Percentiles rank a stretch among this genome's conserved stretches.
phyloP scores from a whole-genome alignment of 2,113 vertebrate species.

The Chascanopsetta lugubris region DNA sequence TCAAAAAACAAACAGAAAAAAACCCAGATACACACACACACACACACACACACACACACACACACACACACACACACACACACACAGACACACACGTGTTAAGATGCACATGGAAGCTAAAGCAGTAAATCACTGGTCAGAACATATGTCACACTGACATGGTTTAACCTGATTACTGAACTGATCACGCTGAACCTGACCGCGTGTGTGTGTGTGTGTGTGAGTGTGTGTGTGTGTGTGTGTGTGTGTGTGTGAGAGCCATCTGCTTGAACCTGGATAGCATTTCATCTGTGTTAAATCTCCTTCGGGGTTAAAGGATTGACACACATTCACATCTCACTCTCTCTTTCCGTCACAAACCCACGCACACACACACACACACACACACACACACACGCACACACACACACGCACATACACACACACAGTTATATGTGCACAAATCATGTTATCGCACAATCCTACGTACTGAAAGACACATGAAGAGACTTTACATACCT shows the following conservation, averaged over 20 bases:
- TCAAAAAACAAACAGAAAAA: no score
- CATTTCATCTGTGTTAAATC: conserved; percentile 45
- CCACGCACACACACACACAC: conserved; percentile 9
- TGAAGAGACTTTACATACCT: not conserved
- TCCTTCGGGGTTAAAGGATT: conserved; percentile 54
- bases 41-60: not conserved
- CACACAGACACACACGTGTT: not conserved
- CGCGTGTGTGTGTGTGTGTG: conserved; percentile 19
- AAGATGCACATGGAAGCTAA: not conserved
- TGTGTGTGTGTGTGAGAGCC: conserved; percentile 23
- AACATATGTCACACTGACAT: conserved; percentile 39
- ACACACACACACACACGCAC: not conserved
- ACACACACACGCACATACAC: conserved; percentile 10
- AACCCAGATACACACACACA: conserved; percentile 19
- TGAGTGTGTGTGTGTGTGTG: conserved; percentile 29
- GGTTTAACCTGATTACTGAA: conserved; percentile 39
- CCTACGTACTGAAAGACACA: no score
- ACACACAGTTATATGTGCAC: not conserved
- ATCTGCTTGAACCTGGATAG: conserved; percentile 62
- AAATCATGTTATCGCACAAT: not conserved
- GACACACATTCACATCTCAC: conserved; percentile 36
- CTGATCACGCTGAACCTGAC: conserved; percentile 17
- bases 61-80: not conserved
- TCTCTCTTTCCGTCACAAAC: conserved; percentile 3
- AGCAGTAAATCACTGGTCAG: conserved; percentile 14